Percentiles rank a stretch among this genome's conserved stretches.
Evolutionary conservation across 2,797 vertebrate species (phyloP).

Genomic region (Sebastes trivittatus): DNA sequence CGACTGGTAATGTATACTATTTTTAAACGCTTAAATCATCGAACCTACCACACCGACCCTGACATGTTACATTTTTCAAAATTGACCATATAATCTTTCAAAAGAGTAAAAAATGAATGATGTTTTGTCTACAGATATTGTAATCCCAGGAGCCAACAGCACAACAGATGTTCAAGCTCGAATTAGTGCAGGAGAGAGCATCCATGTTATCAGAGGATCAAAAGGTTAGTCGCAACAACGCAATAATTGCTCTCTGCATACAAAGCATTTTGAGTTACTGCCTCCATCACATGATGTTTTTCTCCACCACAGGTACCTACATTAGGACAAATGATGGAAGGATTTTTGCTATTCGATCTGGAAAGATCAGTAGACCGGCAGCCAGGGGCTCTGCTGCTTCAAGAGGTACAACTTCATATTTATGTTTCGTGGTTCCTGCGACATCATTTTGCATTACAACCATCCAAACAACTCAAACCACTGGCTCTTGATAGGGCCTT

Average conservation of each 20-base stretch:
- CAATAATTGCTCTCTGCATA: not conserved
- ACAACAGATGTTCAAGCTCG: conserved; percentile 95
- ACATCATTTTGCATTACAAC: not conserved
- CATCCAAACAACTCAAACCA: not conserved
- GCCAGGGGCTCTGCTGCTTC: conserved; percentile 82
- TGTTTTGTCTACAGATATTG: conserved; percentile 87
- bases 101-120: not conserved
- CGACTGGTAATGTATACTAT: conserved; percentile 85
- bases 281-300: not conserved
- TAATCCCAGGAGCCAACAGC: conserved; percentile 97
- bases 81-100: not conserved
- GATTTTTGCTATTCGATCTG: conserved; percentile 96
- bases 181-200: conserved; percentile 96
- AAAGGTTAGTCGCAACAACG: conserved; percentile 85
- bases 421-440: not conserved
- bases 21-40: not conserved
- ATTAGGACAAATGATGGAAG: conserved; percentile 96
- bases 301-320: conserved; percentile 88
- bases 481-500: too few relatives aligned
- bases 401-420: conserved; percentile 78
- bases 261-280: not conserved
- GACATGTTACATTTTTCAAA: not conserved
- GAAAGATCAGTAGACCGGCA: conserved; percentile 89
- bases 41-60: not conserved
- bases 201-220: conserved; percentile 96